A percentile compares a stretch with the other conserved stretches of the same genome.
phyloP scores from a whole-genome alignment of 1,140 invertebrate species.

The Thaumatotibia leucotreta region DNA sequence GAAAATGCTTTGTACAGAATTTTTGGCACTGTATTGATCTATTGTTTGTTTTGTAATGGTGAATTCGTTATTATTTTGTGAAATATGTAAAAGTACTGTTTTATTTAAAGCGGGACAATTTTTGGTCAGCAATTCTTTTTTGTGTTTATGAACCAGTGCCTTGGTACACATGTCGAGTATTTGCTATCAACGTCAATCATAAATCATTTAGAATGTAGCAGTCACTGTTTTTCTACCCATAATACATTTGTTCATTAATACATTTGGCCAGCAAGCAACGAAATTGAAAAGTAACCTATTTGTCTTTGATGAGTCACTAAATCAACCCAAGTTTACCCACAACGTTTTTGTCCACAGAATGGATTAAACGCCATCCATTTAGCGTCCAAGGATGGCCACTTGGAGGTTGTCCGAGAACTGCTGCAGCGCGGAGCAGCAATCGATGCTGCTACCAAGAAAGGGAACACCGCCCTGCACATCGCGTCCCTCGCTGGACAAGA shows the following conservation, averaged over 20 bases:
- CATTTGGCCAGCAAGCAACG: too few relatives aligned
- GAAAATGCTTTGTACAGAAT: background rate
- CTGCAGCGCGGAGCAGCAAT: conserved; percentile 95
- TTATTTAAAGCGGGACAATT: background rate
- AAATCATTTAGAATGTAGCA: too few relatives aligned
- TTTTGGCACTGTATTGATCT: background rate
- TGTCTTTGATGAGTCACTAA: too few relatives aligned
- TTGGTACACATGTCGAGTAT: too few relatives aligned
- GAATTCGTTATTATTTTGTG: background rate
- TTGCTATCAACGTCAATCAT: too few relatives aligned
- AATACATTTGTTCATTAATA: too few relatives aligned
- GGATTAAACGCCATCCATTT: conserved; percentile 98
- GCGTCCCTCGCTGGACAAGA: conserved; percentile 98
- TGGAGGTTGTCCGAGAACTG: conserved; percentile 95
- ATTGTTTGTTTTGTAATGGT: background rate
- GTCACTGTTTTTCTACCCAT: too few relatives aligned
- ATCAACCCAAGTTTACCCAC: background rate
- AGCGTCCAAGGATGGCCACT: conserved; percentile 98
- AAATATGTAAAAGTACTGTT: background rate
- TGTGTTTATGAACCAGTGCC: too few relatives aligned
- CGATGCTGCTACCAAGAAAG: conserved; percentile 99
- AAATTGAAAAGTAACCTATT: too few relatives aligned
- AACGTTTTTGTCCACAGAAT: conserved; percentile 83
- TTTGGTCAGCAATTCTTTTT: too few relatives aligned
- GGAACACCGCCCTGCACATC: conserved; percentile 99